Conservation (phyloP, 1,140 invertebrate genomes). For the Drosophila sp. region DNA sequence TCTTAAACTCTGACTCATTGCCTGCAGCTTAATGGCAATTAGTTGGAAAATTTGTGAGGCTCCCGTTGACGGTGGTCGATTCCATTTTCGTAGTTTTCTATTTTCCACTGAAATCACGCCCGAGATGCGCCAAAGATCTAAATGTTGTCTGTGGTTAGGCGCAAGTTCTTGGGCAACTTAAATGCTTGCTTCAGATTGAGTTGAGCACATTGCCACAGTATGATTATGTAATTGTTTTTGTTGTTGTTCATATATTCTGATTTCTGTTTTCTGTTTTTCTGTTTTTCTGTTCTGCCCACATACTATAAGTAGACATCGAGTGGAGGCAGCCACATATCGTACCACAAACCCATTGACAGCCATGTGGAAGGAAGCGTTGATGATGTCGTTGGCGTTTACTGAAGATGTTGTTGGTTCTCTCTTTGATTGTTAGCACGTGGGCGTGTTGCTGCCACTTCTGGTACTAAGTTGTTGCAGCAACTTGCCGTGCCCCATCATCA, state of each 20-base stretch:
- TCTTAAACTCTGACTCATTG: constrained; percentile 44
- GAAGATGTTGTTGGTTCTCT: constrained; percentile 30
- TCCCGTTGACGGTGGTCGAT: constrained; percentile 51
- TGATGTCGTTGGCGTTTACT: constrained; percentile 42
- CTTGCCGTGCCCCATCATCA: constrained; percentile 37
- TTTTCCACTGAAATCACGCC: constrained; percentile 35
- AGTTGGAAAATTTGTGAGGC: constrained; percentile 68
- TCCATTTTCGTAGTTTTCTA: too few species aligned
- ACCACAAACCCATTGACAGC: constrained; percentile 25
- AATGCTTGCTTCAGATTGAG: not conserved
- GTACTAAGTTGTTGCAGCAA: constrained; percentile 16
- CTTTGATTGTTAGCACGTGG: constrained; percentile 37
- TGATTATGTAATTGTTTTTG: constrained; percentile 41
- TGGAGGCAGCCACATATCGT: constrained; percentile 16
- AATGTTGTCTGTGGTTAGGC: constrained; percentile 37
- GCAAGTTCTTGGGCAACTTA: constrained; percentile 42
- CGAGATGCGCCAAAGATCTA: not conserved
- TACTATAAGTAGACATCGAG: constrained; percentile 7
- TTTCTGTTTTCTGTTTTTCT: not conserved
- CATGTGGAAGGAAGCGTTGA: constrained; percentile 44
- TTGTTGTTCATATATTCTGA: too few species aligned
- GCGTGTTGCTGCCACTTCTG: constrained; percentile 37
- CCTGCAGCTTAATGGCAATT: constrained; percentile 70
- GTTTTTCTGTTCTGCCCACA: constrained; percentile 28
- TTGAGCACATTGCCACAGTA: constrained; percentile 27